Conservation (phyloP, 2,888 invertebrate genomes). For the Daptonema setosum region DNA sequence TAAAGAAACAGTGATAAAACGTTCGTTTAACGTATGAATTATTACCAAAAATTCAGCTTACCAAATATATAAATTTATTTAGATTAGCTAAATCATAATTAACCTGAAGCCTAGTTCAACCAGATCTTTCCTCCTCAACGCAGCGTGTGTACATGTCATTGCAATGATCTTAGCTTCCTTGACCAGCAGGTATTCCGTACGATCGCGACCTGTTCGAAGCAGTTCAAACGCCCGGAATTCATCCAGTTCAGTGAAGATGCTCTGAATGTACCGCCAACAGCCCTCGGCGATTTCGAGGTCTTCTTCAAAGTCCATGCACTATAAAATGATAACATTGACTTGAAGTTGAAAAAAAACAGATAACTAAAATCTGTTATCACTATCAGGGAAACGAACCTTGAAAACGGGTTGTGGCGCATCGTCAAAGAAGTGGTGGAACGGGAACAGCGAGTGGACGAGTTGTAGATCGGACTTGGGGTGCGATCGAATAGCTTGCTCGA, state of each 20-base stretch:
- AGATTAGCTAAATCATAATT: too few species aligned
- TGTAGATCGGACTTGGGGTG: constrained; percentile 22
- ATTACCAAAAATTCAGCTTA: neutral
- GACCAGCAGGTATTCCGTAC: constrained; percentile 82
- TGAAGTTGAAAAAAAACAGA: neutral
- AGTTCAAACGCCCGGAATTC: constrained; percentile 95
- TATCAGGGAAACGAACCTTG: constrained; percentile 34
- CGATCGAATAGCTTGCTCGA: constrained; percentile 42
- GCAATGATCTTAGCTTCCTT: constrained; percentile 87
- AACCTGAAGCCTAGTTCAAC: constrained; percentile 83
- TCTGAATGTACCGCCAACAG: constrained; percentile 74
- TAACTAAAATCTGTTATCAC: neutral
- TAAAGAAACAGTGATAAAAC: constrained; percentile 38
- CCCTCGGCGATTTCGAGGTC: constrained; percentile 72
- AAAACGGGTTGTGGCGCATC: constrained; percentile 82
- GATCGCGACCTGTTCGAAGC: constrained; percentile 72
- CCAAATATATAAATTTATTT: constrained; percentile 30
- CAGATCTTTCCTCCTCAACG: constrained; percentile 77
- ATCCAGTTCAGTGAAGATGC: constrained; percentile 85
- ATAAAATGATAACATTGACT: neutral
- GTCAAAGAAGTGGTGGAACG: constrained; percentile 74
- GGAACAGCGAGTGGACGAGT: constrained; percentile 56
- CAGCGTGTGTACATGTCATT: constrained; percentile 99
- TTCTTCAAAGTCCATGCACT: constrained; percentile 42
- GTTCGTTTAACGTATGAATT: neutral